Percentiles rank a stretch among this genome's conserved stretches.
Conservation (phyloP, 2,888 invertebrate species). For the Homarus gammarus region DNA sequence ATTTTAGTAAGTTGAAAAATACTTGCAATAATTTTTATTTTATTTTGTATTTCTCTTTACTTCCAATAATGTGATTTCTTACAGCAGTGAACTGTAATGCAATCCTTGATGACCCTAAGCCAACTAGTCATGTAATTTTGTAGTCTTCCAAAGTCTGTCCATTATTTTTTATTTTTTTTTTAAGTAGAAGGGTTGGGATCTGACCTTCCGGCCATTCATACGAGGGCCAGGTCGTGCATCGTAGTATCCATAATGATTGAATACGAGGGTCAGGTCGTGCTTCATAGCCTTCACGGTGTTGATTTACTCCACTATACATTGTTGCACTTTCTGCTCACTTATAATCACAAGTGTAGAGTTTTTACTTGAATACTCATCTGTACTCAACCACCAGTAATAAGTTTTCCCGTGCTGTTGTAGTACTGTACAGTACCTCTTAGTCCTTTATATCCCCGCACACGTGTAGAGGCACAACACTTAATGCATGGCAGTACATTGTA, state of each 20-base stretch:
- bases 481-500: conserved; percentile 1
- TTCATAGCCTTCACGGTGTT: neutral
- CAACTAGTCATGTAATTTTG: neutral
- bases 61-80: neutral
- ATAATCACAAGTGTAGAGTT: neutral
- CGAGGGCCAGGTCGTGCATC: neutral
- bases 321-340: neutral
- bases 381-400: neutral
- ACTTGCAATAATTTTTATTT: too few species aligned
- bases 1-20: too few species aligned
- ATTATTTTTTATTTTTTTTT: neutral
- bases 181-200: neutral
- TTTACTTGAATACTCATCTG: neutral
- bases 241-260: neutral
- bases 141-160: conserved; percentile 12
- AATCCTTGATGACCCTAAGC: neutral
- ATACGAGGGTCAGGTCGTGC: neutral
- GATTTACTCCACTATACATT: neutral
- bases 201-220: neutral
- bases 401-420: neutral
- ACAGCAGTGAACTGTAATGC: neutral
- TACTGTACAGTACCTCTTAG: neutral
- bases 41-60: neutral
- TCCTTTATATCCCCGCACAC: neutral
- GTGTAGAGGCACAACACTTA: neutral